Percentiles rank a stretch among this genome's conserved stretches.
Evolutionary conservation across 2,797 vertebrate genomes (phyloP).

Genomic region (Anguilla anguilla): DNA sequence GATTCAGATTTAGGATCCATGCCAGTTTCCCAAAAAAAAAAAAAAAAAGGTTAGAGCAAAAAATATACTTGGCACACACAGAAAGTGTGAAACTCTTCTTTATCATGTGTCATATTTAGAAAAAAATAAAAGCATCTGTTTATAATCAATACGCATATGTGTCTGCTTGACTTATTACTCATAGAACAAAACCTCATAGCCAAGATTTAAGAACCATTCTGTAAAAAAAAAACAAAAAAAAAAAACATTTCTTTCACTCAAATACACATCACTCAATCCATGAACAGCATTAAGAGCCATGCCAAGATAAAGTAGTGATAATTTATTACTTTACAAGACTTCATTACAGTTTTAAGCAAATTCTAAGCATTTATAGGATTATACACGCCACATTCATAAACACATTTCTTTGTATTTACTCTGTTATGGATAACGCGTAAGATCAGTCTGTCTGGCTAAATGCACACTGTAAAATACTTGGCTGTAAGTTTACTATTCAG

Average conservation of each 20-base stretch:
- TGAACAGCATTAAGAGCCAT: neutral
- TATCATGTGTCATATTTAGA: neutral
- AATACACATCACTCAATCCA: too few relatives aligned
- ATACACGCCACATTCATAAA: too few relatives aligned
- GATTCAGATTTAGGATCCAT: slow-evolving; percentile 51
- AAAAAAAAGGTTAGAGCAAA: neutral
- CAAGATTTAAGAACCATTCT: neutral
- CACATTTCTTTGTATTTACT: too few relatives aligned
- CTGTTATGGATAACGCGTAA: too few relatives aligned
- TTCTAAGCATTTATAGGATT: too few relatives aligned
- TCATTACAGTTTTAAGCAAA: neutral
- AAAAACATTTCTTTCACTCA: neutral
- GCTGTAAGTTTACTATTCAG: too few relatives aligned
- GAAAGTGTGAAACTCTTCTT: neutral
- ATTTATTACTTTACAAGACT: neutral
- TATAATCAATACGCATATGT: neutral
- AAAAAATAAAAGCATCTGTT: neutral
- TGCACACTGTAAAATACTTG: too few relatives aligned
- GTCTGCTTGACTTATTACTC: neutral
- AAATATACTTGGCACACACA: neutral
- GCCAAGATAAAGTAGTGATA: neutral
- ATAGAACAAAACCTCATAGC: neutral
- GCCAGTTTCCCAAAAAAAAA: neutral
- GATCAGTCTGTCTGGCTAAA: too few relatives aligned
- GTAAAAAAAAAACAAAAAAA: neutral